These are phyloP conservation scores for Megaustenia siamemsis DNA, from an alignment of 2,888 invertebrate species.

Conservation along the genomic window DNA sequence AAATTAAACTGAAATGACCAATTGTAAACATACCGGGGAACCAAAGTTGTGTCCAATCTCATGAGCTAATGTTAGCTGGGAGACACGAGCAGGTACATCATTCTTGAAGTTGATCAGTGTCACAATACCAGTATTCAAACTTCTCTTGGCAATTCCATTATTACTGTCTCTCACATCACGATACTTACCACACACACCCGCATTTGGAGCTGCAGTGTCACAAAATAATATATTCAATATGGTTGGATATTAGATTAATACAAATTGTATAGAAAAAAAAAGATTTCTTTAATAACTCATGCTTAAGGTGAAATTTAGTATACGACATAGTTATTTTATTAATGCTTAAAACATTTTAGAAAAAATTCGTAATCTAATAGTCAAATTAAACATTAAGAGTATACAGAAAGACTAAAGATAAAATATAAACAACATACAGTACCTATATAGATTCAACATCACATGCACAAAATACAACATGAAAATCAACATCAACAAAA, in stretches of 20 bases:
- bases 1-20: too few species aligned
- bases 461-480: too few species aligned
- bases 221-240: not conserved
- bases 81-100: slow-evolving; percentile 89
- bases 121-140: slow-evolving; percentile 98
- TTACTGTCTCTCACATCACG: slow-evolving; percentile 58
- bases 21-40: slow-evolving; percentile 69
- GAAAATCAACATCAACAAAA: too few species aligned
- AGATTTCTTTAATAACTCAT: too few species aligned
- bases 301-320: too few species aligned
- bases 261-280: not conserved
- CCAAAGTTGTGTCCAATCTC: slow-evolving; percentile 99
- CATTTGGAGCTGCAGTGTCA: slow-evolving; percentile 43
- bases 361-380: too few species aligned
- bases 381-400: too few species aligned
- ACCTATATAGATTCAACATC: too few species aligned
- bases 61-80: slow-evolving; percentile 97
- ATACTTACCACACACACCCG: slow-evolving; percentile 53
- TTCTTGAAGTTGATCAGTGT: slow-evolving; percentile 98
- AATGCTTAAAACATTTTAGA: too few species aligned
- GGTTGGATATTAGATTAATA: not conserved
- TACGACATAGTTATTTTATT: too few species aligned
- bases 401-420: too few species aligned
- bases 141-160: slow-evolving; percentile 82
- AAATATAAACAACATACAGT: too few species aligned